These are phyloP conservation scores for Mionectes olivaceus DNA, from an alignment of 2,797 vertebrate genomes.

Conservation along the genomic window DNA sequence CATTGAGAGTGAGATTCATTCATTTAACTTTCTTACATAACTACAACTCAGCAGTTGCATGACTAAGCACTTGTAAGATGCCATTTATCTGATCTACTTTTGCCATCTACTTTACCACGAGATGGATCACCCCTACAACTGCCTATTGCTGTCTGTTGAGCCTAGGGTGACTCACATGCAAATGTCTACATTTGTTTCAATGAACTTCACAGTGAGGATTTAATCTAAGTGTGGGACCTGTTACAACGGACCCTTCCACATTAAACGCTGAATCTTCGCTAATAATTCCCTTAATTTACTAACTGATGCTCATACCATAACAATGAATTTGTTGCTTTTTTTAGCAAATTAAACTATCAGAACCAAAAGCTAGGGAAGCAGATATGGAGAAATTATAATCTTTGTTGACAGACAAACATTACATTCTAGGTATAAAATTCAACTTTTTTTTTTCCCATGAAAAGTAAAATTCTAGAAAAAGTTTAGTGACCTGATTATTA, in stretches of 20 bases:
- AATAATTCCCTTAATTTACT: conserved; percentile 25
- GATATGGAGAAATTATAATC: not conserved
- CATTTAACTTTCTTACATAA: not conserved
- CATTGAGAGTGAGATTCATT: not conserved
- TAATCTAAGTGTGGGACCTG: not conserved
- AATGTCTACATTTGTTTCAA: not conserved
- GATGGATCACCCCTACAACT: not conserved
- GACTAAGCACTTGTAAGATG: not conserved
- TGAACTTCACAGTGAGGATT: not conserved
- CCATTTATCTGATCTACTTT: conserved; percentile 21
- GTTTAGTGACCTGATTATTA: not conserved
- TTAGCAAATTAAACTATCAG: conserved; percentile 27
- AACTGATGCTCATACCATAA: conserved; percentile 5
- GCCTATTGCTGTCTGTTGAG: not conserved
- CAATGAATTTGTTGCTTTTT: not conserved
- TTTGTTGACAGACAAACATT: not conserved
- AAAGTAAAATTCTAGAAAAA: not conserved
- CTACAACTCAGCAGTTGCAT: not conserved
- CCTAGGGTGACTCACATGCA: not conserved
- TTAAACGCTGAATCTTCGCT: not conserved
- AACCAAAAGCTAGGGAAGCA: not conserved
- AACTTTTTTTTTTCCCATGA: not conserved
- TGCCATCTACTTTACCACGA: conserved; percentile 5
- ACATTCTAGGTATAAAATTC: not conserved
- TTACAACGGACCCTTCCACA: not conserved